phyloP scores from a whole-genome alignment of 1,140 invertebrate species.

The Melitaea cinxia region DNA sequence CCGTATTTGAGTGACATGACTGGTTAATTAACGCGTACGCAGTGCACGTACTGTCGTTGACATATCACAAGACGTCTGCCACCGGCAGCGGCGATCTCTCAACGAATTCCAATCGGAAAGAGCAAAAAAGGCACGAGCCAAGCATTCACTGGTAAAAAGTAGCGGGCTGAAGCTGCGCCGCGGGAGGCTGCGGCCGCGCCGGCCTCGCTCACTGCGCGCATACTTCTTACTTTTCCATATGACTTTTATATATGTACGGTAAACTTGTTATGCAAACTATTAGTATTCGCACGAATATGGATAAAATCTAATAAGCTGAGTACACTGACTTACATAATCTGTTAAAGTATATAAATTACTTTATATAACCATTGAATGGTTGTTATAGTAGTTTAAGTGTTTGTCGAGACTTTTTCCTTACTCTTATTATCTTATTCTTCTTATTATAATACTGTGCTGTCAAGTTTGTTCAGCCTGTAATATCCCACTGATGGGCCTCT shows the following conservation, averaged over 20 bases:
- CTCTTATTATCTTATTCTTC: no score
- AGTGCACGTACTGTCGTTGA: conserved; percentile 70
- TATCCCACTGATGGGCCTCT: no score
- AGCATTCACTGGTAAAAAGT: conserved; percentile 73
- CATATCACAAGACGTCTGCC: conserved; percentile 77
- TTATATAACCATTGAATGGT: no score
- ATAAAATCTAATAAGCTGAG: neutral
- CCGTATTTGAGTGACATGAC: conserved; percentile 56
- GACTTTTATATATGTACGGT: conserved; percentile 11
- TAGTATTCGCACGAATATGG: neutral
- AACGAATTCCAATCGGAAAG: conserved; percentile 78
- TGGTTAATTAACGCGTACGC: conserved; percentile 75
- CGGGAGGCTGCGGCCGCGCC: conserved; percentile 62
- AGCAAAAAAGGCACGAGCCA: conserved; percentile 79
- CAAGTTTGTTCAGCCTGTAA: no score
- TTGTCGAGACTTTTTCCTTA: no score
- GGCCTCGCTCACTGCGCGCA: conserved; percentile 39
- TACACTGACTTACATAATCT: neutral
- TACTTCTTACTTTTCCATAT: conserved; percentile 18
- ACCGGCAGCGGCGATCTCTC: conserved; percentile 76
- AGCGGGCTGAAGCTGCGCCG: conserved; percentile 58
- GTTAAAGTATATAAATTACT: neutral
- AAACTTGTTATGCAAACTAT: conserved; percentile 13
- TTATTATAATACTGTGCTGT: no score
- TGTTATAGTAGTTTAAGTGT: no score